phyloP scores from a whole-genome alignment of 2,888 invertebrate species.

The Chaetogeoica ovagalla region DNA sequence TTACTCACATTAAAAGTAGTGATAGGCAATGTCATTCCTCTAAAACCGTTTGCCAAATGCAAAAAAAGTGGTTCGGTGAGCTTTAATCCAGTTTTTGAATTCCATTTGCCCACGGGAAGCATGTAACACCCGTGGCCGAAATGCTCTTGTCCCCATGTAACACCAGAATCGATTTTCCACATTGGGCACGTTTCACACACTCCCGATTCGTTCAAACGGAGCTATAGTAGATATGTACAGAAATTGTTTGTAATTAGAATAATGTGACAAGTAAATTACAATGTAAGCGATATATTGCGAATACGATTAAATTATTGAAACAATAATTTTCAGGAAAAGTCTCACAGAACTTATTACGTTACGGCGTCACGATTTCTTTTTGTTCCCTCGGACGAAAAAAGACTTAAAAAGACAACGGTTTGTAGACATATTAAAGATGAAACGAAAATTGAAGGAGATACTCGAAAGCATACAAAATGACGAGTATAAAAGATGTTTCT shows the following conservation, averaged over 20 bases:
- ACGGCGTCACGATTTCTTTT: no score
- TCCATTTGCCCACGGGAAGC: constrained; percentile 73
- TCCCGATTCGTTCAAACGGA: constrained; percentile 59
- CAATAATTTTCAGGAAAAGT: neutral
- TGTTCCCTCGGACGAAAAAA: no score
- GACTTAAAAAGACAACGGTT: no score
- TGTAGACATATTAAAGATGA: no score
- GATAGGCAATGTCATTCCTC: constrained; percentile 73
- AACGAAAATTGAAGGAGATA: no score
- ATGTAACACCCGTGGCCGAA: constrained; percentile 56
- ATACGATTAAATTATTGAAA: neutral
- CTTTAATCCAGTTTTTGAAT: constrained; percentile 70
- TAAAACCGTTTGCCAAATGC: constrained; percentile 77
- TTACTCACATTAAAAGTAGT: constrained; percentile 75
- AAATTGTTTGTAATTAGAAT: no score
- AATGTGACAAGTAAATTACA: no score
- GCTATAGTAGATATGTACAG: constrained; percentile 57
- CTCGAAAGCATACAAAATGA: no score
- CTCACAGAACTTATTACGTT: neutral
- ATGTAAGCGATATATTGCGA: no score
- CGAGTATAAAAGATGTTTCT: no score
- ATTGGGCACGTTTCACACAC: constrained; percentile 65
- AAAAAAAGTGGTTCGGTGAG: constrained; percentile 76
- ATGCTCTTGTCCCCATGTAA: constrained; percentile 64
- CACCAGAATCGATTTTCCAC: constrained; percentile 65